phyloP scores from a whole-genome alignment of 2,888 invertebrate genomes.

The Parascotia fuliginaria region DNA sequence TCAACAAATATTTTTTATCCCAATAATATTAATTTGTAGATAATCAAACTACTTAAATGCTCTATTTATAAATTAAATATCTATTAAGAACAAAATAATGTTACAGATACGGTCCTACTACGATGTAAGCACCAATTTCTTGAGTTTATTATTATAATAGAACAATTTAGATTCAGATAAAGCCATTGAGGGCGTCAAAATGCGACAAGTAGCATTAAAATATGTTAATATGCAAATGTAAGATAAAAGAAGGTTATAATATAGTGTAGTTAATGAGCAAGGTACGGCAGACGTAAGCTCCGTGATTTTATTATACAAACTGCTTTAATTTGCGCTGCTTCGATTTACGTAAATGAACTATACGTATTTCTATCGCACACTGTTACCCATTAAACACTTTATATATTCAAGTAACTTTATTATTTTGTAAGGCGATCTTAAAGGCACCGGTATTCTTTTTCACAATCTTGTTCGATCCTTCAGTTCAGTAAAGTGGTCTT shows the following conservation, averaged over 20 bases:
- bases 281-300: constrained; percentile 41
- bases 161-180: constrained; percentile 63
- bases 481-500: too few relatives aligned
- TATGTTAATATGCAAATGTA: constrained; percentile 70
- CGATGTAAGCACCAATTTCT: constrained; percentile 38
- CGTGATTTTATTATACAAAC: constrained; percentile 34
- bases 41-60: background rate
- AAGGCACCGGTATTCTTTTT: too few relatives aligned
- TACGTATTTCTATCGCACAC: too few relatives aligned
- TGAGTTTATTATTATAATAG: constrained; percentile 50
- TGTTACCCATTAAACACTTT: too few relatives aligned
- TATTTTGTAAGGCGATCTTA: too few relatives aligned
- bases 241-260: constrained; percentile 73
- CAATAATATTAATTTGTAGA: background rate
- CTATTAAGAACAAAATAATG: constrained; percentile 10
- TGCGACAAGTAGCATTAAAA: constrained; percentile 57
- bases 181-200: constrained; percentile 68
- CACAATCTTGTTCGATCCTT: too few relatives aligned
- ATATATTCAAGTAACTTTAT: too few relatives aligned
- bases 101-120: constrained; percentile 4
- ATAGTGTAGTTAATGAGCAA: constrained; percentile 62
- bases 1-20: too few relatives aligned
- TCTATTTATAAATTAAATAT: background rate
- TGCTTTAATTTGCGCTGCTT: background rate
- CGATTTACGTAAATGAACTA: background rate